Evolutionary conservation across 1,140 invertebrate genomes (phyloP), one percentile per base, ranked within the genome.

Genomic region (Lepidurus couesii): DNA sequence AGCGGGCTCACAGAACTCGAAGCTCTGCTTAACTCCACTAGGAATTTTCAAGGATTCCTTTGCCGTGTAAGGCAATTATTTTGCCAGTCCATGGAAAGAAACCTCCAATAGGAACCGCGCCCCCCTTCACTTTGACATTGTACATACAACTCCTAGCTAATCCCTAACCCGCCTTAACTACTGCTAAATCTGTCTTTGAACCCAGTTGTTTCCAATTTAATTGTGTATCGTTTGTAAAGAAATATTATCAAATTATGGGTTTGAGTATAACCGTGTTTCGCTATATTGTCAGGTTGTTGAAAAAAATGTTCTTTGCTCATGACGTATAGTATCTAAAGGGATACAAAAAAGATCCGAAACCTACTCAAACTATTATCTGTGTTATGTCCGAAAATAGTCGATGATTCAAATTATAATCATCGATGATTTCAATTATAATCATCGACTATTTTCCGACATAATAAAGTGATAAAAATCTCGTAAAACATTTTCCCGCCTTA

Each of bases 201-300:
- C 34, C 3, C 34, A 34, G 34, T 34, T 34, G 34, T 4, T 34
- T 4, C 0, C 34, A 34, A 34, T 34, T 34, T 34, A 34, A 9
- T n/a, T 65, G 53, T 65, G 16, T 65, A 16, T 65, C 53, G n/a
- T n/a, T 65, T 65, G 47, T 65, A 65, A 65, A 65, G 5, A 47
- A 47, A 65, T n/a, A 65, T 11, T 65, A 65, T n/a, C 2, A 65
- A 16, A 65, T 7, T n/a, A 65, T 9, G 53, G 53, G 53, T 65
- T n/a, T 65, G 21, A 11, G 11, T 6, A 65, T 11, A n/a, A 11
- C 16, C 16, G 9, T 47, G 45, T 47, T 16, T 9, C 21, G 47
- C 10, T 65, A 6, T 65, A 6, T 65, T 21, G 6, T 65, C 0
- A 11, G 13, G 3, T 7, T 65, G 16, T 7, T 65, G 16, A 7